phyloP scores from a whole-genome alignment of 2,797 vertebrate genomes.

The Megaceryle alcyon region DNA sequence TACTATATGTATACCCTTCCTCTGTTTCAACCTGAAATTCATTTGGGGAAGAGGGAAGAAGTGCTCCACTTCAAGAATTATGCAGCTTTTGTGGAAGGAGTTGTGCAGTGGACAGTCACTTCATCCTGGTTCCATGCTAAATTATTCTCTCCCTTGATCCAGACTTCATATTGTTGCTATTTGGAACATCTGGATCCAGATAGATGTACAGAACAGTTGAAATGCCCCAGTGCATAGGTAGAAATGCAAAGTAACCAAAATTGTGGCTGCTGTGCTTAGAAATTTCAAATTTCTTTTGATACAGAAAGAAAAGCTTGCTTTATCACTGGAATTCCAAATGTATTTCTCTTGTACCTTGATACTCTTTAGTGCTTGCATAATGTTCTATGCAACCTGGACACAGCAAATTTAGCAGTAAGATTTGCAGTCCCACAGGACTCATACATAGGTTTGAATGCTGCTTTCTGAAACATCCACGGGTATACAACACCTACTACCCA shows the following conservation, averaged over 20 bases:
- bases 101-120: background rate
- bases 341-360: background rate
- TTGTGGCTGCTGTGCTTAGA: accelerated
- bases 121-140: background rate
- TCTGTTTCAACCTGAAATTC: background rate
- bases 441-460: accelerated
- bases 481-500: background rate
- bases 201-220: background rate
- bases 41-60: background rate
- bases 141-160: background rate
- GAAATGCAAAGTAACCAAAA: background rate
- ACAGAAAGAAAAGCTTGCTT: background rate
- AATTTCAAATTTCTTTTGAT: background rate
- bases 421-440: background rate
- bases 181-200: background rate
- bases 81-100: background rate
- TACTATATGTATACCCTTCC: background rate
- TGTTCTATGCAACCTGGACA: background rate
- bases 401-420: background rate
- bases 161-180: background rate
- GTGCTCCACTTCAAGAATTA: background rate
- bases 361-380: background rate
- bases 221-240: background rate
- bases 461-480: background rate
- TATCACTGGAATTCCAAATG: background rate